Base-by-base conservation (phyloP, 2,113 vertebrate genomes). In the Hippoglossus stenolepis region DNA sequence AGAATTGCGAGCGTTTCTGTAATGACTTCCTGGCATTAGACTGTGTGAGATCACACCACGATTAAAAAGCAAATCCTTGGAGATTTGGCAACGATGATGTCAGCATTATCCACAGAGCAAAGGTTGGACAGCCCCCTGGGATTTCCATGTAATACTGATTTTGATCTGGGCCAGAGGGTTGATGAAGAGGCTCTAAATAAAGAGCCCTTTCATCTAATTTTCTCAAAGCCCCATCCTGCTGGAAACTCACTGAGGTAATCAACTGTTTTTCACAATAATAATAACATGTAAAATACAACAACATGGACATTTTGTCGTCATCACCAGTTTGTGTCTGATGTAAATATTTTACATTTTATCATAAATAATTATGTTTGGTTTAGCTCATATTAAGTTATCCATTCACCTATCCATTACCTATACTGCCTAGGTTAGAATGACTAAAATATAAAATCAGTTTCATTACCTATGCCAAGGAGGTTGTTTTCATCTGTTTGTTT, bases 61-160 rank as follows among this genome's bases (percentile, higher is more conserved):
- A 92, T 93, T 93, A 92, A 62, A 84, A 73, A 74, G 84, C 63
- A 93, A 92, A 91, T 93, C 89, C 85, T 53, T 17, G 10, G 78
- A 89, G 90, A 91, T 90, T 89, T 90, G 58, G 75, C 80, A 68
- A 23, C 45, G n/a, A 65, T 86, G 79, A 75, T 76, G 85, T 75
- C 61, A 69, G 80, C 68, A 71, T 88, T 84, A 90, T 83, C 74
- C 70, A 65, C 51, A 62, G 56, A 85, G 77, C 26, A 45, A 83
- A 78, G 38, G 62, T 87, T 77, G 67, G 72, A 75, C 24, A 85
- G 58, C 70, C 64, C 10, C 76, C 12, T 59, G 69, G 89, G 45
- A 49, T 49, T 49, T 49, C 45, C 17, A 18, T 49, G 14, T 49
- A 49, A 49, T 83, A 28, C 76, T 66, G 84, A 79, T 71, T 89